Conservation (phyloP, 2,888 invertebrate genomes). For the Drosophila rubida region DNA sequence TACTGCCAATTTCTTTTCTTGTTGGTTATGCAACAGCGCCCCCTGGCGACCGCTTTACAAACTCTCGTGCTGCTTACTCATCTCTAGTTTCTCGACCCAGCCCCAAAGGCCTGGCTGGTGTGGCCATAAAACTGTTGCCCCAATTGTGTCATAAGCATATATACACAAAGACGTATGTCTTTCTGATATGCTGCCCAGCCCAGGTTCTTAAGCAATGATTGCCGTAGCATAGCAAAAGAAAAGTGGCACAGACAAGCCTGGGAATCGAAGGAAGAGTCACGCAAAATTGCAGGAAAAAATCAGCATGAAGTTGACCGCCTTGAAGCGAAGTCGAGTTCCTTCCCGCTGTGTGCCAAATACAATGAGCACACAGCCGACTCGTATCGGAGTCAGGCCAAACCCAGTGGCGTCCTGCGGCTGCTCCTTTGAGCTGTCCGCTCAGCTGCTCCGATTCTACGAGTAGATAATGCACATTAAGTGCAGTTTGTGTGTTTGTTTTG, state of each 20-base stretch:
- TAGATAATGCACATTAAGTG: slow-evolving; percentile 24
- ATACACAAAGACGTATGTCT: slow-evolving; percentile 29
- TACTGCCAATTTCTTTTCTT: slow-evolving; percentile 33
- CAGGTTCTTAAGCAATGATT: slow-evolving; percentile 22
- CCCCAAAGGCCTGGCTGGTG: slow-evolving; percentile 12
- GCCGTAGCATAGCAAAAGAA: slow-evolving; percentile 1
- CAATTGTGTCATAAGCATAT: slow-evolving; percentile 69
- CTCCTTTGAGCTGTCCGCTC: slow-evolving; percentile 7
- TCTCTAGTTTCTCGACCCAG: slow-evolving; percentile 2
- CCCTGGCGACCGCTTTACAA: slow-evolving; percentile 41
- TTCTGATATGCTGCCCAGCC: slow-evolving; percentile 42
- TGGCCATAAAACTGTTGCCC: slow-evolving; percentile 42
- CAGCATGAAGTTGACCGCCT: slow-evolving; percentile 49
- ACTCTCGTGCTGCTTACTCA: slow-evolving; percentile 8
- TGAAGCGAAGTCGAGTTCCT: slow-evolving; percentile 32
- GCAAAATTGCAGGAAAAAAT: slow-evolving; percentile 53
- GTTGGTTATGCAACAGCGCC: slow-evolving; percentile 33
- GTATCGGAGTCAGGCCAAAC: slow-evolving; percentile 16
- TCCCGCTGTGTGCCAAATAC: slow-evolving; percentile 39
- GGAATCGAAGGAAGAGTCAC: slow-evolving; percentile 42
- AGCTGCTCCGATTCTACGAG: slow-evolving; percentile 16
- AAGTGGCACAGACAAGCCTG: slow-evolving; percentile 17
- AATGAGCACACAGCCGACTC: slow-evolving; percentile 3
- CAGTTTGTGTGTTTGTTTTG: slow-evolving; percentile 15
- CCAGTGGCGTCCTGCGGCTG: slow-evolving; percentile 20